Evolutionary conservation across 2,888 invertebrate species (phyloP).

Genomic region (Phaonia tiefii): DNA sequence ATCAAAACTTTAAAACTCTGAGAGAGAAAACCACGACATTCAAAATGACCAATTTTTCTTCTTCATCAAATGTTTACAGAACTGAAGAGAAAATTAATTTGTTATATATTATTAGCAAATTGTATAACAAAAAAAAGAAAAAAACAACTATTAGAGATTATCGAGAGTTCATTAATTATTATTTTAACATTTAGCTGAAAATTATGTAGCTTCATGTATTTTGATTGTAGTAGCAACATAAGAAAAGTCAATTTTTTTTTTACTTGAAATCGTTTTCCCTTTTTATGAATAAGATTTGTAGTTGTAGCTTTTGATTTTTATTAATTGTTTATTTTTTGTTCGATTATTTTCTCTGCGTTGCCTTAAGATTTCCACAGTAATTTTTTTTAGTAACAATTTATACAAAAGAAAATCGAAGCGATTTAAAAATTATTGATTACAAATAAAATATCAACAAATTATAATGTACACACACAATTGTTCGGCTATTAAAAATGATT

Average conservation of each 20-base stretch:
- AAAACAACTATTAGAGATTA: not conserved
- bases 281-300: not conserved
- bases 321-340: slow-evolving; percentile 15
- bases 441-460: slow-evolving; percentile 25
- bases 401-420: too few relatives aligned
- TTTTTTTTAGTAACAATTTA: too few relatives aligned
- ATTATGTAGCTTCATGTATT: slow-evolving; percentile 18
- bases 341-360: slow-evolving; percentile 16
- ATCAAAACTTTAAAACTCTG: too few relatives aligned
- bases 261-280: not conserved
- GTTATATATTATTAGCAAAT: slow-evolving; percentile 27
- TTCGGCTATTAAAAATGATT: slow-evolving; percentile 73
- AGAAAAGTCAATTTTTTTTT: slow-evolving; percentile 2
- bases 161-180: not conserved
- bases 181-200: not conserved
- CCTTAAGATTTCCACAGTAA: not conserved
- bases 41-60: slow-evolving; percentile 35
- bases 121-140: not conserved
- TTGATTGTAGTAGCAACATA: slow-evolving; percentile 13
- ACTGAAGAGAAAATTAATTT: not conserved
- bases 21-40: too few relatives aligned
- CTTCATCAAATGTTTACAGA: not conserved
- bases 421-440: slow-evolving; percentile 24
- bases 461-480: slow-evolving; percentile 37
- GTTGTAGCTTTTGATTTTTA: slow-evolving; percentile 1